Evolutionary conservation across 37 sponge, comb jelly and placozoan genomes (phyloP).

Genomic region (Agelas oroides): DNA sequence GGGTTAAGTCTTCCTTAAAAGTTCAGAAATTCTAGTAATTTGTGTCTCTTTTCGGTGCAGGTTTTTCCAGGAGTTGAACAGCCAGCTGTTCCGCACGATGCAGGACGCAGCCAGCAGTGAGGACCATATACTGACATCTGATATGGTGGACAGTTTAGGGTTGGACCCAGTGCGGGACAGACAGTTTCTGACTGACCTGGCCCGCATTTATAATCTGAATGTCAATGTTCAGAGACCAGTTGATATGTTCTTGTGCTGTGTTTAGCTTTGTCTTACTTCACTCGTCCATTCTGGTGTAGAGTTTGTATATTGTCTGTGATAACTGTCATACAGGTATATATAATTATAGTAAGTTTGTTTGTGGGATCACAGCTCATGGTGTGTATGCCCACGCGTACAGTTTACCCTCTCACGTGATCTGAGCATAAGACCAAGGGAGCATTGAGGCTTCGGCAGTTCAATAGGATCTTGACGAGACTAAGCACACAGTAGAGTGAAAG

Average conservation of each 20-base stretch:
- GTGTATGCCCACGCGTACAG: too few relatives aligned
- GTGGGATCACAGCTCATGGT: too few relatives aligned
- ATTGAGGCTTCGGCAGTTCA: too few relatives aligned
- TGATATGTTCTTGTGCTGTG: conserved; percentile 23
- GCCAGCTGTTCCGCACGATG: conserved; percentile 67
- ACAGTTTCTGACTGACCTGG: conserved; percentile 76
- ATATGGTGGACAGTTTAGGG: conserved; percentile 66
- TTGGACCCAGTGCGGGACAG: conserved; percentile 77
- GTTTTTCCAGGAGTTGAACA: conserved; percentile 80
- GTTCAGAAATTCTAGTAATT: too few relatives aligned
- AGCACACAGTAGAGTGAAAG: too few relatives aligned
- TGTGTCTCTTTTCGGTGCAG: conserved; percentile 18
- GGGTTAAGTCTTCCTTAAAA: too few relatives aligned
- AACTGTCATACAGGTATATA: too few relatives aligned
- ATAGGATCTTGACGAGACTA: too few relatives aligned
- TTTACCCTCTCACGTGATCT: too few relatives aligned
- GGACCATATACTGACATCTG: conserved; percentile 73
- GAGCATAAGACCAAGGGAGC: too few relatives aligned
- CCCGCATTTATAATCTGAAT: conserved; percentile 55
- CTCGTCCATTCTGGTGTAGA: neutral
- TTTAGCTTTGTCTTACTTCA: neutral
- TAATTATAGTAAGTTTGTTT: too few relatives aligned
- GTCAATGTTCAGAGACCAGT: conserved; percentile 63
- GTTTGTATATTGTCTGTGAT: neutral
- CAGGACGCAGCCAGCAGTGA: conserved; percentile 53